Evolutionary conservation across 2,888 invertebrate species (phyloP), one percentile per base, ranked within the genome.

Genomic region (Lithophane leautieri): DNA sequence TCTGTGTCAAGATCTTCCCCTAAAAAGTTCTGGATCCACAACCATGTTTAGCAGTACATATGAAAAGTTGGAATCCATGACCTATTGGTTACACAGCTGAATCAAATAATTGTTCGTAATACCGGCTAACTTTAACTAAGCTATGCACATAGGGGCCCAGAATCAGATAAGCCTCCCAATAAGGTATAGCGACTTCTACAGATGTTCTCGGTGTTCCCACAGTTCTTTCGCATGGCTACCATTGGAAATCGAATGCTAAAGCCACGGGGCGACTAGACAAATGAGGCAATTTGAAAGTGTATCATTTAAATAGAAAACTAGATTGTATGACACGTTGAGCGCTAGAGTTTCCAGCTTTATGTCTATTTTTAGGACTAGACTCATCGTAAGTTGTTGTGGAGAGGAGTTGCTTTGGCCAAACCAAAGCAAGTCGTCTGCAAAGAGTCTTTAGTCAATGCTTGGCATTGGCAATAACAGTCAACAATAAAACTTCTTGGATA

Each of bases 291-390:
- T 88, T 80, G 91, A 91, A 91, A 91, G 91, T 90, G 81, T 88
- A 89, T 89, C 88, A 91, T 91, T 91, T 92, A 91, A 91, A 91
- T 90, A 90, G 91, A 91, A 91, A 91, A 91, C 91, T 89, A 84
- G 91, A 90, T 86, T 88, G 82, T 89, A 85, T 89, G 89, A 88
- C 89, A 89, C 78, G 86, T 86, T 83, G 78, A 85, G 76, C 74
- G 78, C 61, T 83, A 86, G 82, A 54, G 79, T 70, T 61, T 63
- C 87, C 86, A 87, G 50, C 68, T 70, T 78, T 66, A 16, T 1
- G n/a, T 34, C 56, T 67, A 74, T 80, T 70, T 80, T 74, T 60
- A 83, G 69, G 82, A 83, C 77, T 65, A n/a, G 65, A 65, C 34
- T 61, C 47, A 50, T 58, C 25, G 22, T 42, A 40, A 16, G n/a